Evolutionary conservation across 2,888 invertebrate species (phyloP).

Genomic region (Pandemis cinnamomeana): DNA sequence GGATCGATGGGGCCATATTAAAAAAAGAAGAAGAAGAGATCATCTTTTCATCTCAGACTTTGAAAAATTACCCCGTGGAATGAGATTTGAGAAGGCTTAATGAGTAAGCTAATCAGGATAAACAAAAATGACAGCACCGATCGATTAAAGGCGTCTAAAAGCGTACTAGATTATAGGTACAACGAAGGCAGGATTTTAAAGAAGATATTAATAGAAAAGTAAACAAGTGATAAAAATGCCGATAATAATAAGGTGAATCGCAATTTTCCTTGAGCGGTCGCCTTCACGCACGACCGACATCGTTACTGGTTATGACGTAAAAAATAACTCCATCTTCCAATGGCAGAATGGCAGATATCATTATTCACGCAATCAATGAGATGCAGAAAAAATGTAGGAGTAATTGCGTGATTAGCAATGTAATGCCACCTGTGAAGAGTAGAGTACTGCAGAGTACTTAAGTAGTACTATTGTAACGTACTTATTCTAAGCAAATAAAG

Average conservation of each 20-base stretch:
- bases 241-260: constrained; percentile 33
- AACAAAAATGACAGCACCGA: not conserved
- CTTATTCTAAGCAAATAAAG: too few species aligned
- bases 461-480: too few species aligned
- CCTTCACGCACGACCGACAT: constrained; percentile 39
- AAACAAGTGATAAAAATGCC: constrained; percentile 29
- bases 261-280: constrained; percentile 37
- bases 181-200: not conserved
- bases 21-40: too few species aligned
- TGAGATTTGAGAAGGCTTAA: too few species aligned
- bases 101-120: too few species aligned
- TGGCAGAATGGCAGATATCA: constrained; percentile 22
- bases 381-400: not conserved
- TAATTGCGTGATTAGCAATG: not conserved
- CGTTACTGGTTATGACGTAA: constrained; percentile 39
- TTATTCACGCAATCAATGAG: constrained; percentile 13
- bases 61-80: too few species aligned
- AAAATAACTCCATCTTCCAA: constrained; percentile 36
- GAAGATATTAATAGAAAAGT: constrained; percentile 17
- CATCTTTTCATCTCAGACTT: too few species aligned
- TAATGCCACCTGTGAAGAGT: not conserved
- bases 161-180: not conserved
- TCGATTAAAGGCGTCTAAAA: not conserved
- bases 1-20: too few species aligned
- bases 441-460: not conserved